These are phyloP conservation scores for Drosophila erecta DNA, from an alignment of 1,140 invertebrate genomes.

Conservation along the genomic window DNA sequence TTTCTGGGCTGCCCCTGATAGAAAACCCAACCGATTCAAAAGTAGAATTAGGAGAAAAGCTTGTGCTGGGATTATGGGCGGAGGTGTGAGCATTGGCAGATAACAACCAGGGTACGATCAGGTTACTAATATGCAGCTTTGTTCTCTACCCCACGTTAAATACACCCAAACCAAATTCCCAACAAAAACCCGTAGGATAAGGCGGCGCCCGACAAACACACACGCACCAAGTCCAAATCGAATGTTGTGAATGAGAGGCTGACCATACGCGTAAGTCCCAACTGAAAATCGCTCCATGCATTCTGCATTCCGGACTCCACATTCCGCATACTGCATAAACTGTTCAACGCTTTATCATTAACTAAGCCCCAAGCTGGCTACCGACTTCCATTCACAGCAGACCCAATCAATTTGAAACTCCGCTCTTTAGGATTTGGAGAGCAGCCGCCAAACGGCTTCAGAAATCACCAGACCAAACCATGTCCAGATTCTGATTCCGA, in stretches of 20 bases:
- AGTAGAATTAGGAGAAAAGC: background rate
- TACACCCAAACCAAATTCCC: background rate
- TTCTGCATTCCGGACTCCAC: slow-evolving; percentile 19
- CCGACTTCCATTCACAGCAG: slow-evolving; percentile 16
- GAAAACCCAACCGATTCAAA: slow-evolving; percentile 17
- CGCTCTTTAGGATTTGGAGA: slow-evolving; percentile 6
- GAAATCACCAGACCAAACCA: slow-evolving; percentile 50
- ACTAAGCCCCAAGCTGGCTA: slow-evolving; percentile 7
- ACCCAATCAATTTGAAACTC: slow-evolving; percentile 32
- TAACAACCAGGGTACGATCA: background rate
- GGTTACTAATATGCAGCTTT: slow-evolving; percentile 38
- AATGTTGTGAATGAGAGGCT: slow-evolving; percentile 65
- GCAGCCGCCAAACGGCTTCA: slow-evolving; percentile 24
- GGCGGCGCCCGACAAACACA: slow-evolving; percentile 38
- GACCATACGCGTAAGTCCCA: slow-evolving; percentile 67
- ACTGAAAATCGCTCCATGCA: slow-evolving; percentile 18
- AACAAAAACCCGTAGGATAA: slow-evolving; percentile 48
- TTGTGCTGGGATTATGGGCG: background rate
- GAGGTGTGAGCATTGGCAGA: slow-evolving; percentile 1
- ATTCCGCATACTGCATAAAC: slow-evolving; percentile 45
- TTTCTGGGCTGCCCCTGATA: slow-evolving; percentile 2
- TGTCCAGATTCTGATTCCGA: slow-evolving; percentile 26
- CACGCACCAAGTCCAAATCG: slow-evolving; percentile 47
- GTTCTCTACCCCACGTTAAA: slow-evolving; percentile 23
- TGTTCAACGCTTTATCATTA: slow-evolving; percentile 54